Evolutionary conservation across 2,797 vertebrate species (phyloP), one percentile per base, ranked within the genome.

Genomic region (Bufotes viridis): DNA sequence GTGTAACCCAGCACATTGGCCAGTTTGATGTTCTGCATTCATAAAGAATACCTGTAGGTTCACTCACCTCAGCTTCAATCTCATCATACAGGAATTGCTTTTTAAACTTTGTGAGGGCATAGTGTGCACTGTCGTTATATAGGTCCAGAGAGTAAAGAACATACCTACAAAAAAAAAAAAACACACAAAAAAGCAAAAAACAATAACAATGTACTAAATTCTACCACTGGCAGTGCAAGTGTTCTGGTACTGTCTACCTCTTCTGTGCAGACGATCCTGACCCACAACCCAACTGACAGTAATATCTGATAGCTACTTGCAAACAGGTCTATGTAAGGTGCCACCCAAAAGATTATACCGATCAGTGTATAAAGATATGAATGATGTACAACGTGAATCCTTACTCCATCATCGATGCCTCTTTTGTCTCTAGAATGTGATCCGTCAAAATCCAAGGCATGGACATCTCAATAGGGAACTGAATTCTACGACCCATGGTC

Each of bases 61-160:
- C 3, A 87, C 91, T 95, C 95, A 99, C 98, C 97, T 99, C 98
- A 0, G 98, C 98, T 89, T 99, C 98, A n/a, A 99, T 99, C 90
- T 99, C 98, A 51, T 99, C 98, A 24, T 99, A 99, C n/a, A 99
- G 97, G 93, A 99, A 99, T 94, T 99, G 98, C 92, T 99, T 99
- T 95, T 97, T 99, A 95, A 99, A 99, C 91, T 96, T 98, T 90
- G 98, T 99, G 90, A 99, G 96, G 49, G 98, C 98, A 26, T 99
- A 99, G 95, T 99, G 97, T 65, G 98, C 98, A 0, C 98, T 99
- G 93, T 99, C 98, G 0, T 99, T 99, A 94, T 99, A 99, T 87
- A 99, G 93, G 90, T 99, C 98, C 96, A 99, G 93, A 13, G 98
- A 97, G 93, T 99, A 99, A n/a, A 99, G 95, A 88, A 99, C 98